Evolutionary conservation across 2,113 vertebrate genomes (phyloP).

Genomic region (Phyllopteryx taeniolatus): DNA sequence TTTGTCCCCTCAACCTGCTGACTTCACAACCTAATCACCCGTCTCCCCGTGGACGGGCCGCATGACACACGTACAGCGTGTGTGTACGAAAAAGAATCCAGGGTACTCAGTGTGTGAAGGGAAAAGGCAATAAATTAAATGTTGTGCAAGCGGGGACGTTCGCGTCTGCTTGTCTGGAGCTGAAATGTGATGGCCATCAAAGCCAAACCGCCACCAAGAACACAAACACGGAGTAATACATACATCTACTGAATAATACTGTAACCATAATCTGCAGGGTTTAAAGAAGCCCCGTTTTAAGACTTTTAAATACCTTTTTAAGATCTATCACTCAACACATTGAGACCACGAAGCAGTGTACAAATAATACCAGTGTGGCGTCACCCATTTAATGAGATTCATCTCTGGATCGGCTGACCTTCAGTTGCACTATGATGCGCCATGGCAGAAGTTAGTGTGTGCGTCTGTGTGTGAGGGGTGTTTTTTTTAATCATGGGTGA

Average conservation of each 20-base stretch:
- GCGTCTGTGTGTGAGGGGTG: background rate
- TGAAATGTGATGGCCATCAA: too few relatives aligned
- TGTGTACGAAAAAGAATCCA: too few relatives aligned
- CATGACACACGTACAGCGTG: background rate
- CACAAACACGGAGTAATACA: background rate
- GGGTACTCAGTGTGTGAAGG: too few relatives aligned
- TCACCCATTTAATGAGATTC: background rate
- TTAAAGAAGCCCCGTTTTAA: background rate
- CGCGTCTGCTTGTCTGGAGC: too few relatives aligned
- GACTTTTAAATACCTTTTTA: background rate
- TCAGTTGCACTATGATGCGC: constrained; percentile 5
- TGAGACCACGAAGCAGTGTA: background rate
- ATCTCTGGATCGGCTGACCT: constrained; percentile 8
- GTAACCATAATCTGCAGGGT: background rate
- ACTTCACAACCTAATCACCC: background rate
- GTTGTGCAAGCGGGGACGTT: too few relatives aligned
- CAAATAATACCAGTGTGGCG: background rate
- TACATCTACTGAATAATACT: background rate
- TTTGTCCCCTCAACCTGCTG: background rate
- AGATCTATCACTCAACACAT: too few relatives aligned
- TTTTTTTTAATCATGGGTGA: constrained; percentile 27
- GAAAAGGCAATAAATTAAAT: too few relatives aligned
- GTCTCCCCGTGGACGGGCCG: background rate
- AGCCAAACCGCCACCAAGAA: too few relatives aligned
- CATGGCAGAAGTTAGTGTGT: background rate